A percentile compares a stretch with the other conserved stretches of the same genome.
Evolutionary conservation across 2,113 vertebrate genomes (phyloP).

Genomic region (Cryptomyrus ogoouensis): DNA sequence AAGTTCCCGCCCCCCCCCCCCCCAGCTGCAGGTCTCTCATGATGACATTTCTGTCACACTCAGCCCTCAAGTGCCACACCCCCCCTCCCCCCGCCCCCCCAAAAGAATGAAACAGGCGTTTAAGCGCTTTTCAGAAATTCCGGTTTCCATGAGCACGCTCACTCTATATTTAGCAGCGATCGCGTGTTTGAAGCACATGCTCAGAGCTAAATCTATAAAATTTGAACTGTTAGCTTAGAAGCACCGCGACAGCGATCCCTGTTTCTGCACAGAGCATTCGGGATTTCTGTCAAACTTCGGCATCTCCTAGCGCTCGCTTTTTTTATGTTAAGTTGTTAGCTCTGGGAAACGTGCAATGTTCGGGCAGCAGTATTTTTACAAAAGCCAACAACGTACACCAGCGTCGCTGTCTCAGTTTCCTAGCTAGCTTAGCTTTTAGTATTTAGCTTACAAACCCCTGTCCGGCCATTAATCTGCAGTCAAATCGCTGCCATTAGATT

Average conservation of each 20-base stretch:
- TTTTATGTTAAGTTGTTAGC: not conserved
- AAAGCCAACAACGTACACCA: not conserved
- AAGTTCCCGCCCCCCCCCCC: constrained; percentile 25
- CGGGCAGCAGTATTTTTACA: not conserved
- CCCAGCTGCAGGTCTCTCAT: not conserved
- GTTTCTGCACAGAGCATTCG: not conserved
- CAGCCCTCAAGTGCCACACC: not conserved
- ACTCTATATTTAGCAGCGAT: not conserved
- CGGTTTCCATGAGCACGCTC: not conserved
- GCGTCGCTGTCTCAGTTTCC: not conserved
- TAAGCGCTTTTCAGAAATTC: not conserved
- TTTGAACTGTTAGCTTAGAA: not conserved
- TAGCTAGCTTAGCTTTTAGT: not conserved
- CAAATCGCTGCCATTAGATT: constrained; percentile 62
- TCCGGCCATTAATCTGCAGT: constrained; percentile 60
- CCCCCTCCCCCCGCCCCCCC: not conserved
- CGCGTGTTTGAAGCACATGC: not conserved
- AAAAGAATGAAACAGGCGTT: not conserved
- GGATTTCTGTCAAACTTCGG: not conserved
- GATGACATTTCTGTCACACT: not conserved
- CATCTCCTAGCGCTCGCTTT: not conserved
- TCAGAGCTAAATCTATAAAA: not conserved
- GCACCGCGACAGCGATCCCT: not conserved
- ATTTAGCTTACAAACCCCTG: constrained; percentile 28
- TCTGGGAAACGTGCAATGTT: not conserved